These are phyloP conservation scores for Pelosia muscerda DNA, from an alignment of 2,888 invertebrate species.

Conservation along the genomic window DNA sequence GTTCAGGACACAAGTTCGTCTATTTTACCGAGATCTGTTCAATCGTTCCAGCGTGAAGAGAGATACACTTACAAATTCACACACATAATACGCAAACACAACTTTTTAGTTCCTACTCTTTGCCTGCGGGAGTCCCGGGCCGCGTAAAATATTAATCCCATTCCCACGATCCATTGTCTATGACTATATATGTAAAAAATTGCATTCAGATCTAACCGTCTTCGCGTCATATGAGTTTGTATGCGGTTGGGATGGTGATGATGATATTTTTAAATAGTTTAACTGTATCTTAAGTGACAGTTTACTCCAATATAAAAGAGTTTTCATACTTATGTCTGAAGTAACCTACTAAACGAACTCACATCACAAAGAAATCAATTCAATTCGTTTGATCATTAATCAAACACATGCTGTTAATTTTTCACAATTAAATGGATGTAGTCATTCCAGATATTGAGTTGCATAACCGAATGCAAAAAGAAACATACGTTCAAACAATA, in stretches of 20 bases:
- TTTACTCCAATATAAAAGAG: not conserved
- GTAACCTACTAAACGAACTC: not conserved
- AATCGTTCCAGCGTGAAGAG: not conserved
- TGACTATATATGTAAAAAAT: not conserved
- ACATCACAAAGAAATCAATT: not conserved
- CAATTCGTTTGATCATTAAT: slow-evolving; percentile 16
- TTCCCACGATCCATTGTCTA: not conserved
- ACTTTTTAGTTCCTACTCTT: no score
- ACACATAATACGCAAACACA: no score
- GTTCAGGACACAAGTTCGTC: not conserved
- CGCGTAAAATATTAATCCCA: not conserved
- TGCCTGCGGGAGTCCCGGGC: not conserved
- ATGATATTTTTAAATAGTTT: not conserved
- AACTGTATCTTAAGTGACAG: not conserved
- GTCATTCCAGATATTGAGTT: not conserved
- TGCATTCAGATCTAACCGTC: not conserved
- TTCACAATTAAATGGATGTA: not conserved
- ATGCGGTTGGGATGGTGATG: not conserved
- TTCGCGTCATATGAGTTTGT: not conserved
- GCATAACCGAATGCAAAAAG: not conserved
- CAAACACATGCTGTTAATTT: not conserved
- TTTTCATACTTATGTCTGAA: not conserved
- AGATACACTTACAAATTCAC: no score
- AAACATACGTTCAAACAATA: not conserved
- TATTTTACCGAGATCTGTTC: not conserved